A percentile compares a stretch with the other conserved stretches of the same genome.
phyloP scores from a whole-genome alignment of 2,888 invertebrate species.

The Tinea pellionella region DNA sequence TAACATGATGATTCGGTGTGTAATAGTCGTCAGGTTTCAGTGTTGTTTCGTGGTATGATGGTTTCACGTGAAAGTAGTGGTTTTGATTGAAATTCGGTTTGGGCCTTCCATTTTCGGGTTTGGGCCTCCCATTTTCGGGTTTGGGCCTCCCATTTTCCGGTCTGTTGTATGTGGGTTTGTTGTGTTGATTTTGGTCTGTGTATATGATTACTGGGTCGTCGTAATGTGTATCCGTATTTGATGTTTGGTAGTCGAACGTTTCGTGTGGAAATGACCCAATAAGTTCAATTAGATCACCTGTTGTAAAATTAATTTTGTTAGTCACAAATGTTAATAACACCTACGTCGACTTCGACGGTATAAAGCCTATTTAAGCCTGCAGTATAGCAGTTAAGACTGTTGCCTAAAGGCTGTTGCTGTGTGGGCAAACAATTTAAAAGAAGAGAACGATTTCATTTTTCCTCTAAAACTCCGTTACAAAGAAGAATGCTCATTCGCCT shows the following conservation, averaged over 20 bases:
- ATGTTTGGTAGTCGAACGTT: conserved; percentile 47
- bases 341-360: no score
- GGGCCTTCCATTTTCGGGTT: conserved; percentile 27
- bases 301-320: conserved; percentile 17
- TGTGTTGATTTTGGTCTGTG: conserved; percentile 52
- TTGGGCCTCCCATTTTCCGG: conserved; percentile 11
- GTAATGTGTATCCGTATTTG: conserved; percentile 50
- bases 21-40: conserved; percentile 37
- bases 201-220: conserved; percentile 61
- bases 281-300: conserved; percentile 65
- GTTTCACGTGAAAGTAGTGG: conserved; percentile 58
- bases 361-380: no score
- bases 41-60: conserved; percentile 57
- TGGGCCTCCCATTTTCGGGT: conserved; percentile 31
- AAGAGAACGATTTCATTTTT: no score
- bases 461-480: no score
- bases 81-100: conserved; percentile 35
- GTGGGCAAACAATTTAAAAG: no score
- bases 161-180: conserved; percentile 31
- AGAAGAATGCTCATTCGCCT: no score
- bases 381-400: no score
- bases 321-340: not conserved
- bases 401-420: no score
- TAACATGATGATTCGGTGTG: conserved; percentile 32
- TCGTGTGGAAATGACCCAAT: conserved; percentile 64